These are phyloP conservation scores for Cheilosia scutellata DNA, from an alignment of 2,888 invertebrate genomes.

Conservation along the genomic window DNA sequence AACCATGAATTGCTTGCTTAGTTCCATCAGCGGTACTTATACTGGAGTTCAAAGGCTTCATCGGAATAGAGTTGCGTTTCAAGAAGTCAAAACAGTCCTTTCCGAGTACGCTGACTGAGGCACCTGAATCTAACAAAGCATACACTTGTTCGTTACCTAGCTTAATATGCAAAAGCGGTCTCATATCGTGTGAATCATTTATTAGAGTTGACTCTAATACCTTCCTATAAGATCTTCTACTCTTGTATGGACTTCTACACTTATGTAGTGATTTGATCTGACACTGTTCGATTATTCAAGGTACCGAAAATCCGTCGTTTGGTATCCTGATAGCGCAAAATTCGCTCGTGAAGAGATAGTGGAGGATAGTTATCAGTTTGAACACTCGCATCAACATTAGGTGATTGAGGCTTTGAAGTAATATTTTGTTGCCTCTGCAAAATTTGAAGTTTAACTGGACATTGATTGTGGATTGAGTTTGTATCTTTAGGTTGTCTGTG, in stretches of 20 bases:
- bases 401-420: too few relatives aligned
- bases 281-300: too few relatives aligned
- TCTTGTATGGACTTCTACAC: not conserved
- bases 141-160: not conserved
- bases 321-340: not conserved
- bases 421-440: not conserved
- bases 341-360: not conserved
- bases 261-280: not conserved
- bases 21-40: too few relatives aligned
- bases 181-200: not conserved
- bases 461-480: too few relatives aligned
- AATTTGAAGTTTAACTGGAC: too few relatives aligned
- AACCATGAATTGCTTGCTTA: too few relatives aligned
- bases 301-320: not conserved
- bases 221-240: not conserved
- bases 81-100: not conserved
- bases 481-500: too few relatives aligned
- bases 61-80: not conserved
- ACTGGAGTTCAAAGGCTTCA: not conserved
- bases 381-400: not conserved
- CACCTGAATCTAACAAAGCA: slow-evolving; percentile 6
- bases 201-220: not conserved
- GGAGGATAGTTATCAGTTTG: not conserved
- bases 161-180: not conserved
- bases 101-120: not conserved